Evolutionary conservation across 2,113 vertebrate genomes (phyloP), one percentile per base, ranked within the genome.

Genomic region (Galemys pyrenaicus): DNA sequence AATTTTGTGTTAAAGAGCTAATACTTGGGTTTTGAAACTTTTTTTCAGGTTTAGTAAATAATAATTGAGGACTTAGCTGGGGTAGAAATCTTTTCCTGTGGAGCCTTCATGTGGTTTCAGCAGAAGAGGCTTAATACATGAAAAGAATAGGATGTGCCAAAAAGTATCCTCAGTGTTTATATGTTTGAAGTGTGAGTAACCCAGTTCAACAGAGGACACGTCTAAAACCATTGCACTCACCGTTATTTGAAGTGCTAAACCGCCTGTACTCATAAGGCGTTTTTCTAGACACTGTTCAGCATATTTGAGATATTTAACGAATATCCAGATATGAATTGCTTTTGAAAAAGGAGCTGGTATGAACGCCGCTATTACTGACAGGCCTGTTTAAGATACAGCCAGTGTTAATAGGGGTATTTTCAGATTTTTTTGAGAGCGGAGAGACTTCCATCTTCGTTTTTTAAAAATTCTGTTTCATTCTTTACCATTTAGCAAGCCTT

Each of bases 1-100:
- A 95, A 78, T 83, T 95, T 77, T 86, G 39, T 87, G 30, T 85
- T 44, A 60, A 4, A 71, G 22, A 51, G 44, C 85, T 82, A 81
- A 62, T 85, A 26, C 81, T 81, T 84, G 67, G 24, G 32, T 74
- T 83, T 75, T 46, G 67, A 92, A 82, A 51, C 16, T 41, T 78
- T 91, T 88, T 87, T 74, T 81, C 44, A 30, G 32, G 41, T 51
- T 88, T 44, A 68, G 44, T 65, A 70, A 79, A 28, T 86, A 81
- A n/a, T 88, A 70, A 54, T 35, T 87, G 30, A 68, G 56, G 58
- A 26, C 49, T 37, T 82, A 77, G 58, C 83, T 82, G 15, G 89
- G 51, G 35, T 68, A 51, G 64, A 78, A 87, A 22, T 26, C 9
- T 51, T 87, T 88, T 77, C 74, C 37, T 62, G 0, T 89, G 11